Conservation (phyloP, 2,113 vertebrate genomes). For the Heterocephalus glaber region DNA sequence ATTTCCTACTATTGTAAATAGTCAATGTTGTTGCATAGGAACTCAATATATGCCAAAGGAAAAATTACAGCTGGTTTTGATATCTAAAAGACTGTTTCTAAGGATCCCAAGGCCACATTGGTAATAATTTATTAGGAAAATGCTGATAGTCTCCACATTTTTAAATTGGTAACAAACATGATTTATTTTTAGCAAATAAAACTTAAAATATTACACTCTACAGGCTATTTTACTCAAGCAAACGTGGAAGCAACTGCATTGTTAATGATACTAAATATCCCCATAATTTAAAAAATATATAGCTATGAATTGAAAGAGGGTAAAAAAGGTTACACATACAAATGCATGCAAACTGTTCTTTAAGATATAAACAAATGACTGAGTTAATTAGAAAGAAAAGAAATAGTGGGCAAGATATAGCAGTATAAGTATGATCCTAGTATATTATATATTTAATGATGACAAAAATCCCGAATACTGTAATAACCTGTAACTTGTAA, state of each 20-base stretch:
- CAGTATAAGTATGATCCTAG: not conserved
- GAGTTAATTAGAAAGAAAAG: not conserved
- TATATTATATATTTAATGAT: not conserved
- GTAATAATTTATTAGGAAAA: conserved; percentile 39
- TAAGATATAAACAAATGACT: not conserved
- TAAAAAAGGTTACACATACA: not conserved
- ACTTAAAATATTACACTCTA: not conserved
- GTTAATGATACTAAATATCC: not conserved
- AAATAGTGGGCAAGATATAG: not conserved
- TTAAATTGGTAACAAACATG: not conserved
- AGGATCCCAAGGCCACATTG: not conserved
- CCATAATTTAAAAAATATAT: not conserved
- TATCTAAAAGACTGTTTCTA: conserved; percentile 20
- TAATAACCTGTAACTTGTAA: not conserved
- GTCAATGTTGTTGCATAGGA: not conserved
- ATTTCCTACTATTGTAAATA: not conserved
- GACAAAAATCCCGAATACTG: not conserved
- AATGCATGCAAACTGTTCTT: not conserved
- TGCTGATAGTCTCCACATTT: not conserved
- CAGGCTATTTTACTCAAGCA: not conserved
- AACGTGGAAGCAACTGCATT: not conserved
- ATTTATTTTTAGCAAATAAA: conserved; percentile 57
- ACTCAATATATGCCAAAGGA: not conserved
- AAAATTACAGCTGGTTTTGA: not conserved
- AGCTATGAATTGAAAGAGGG: not conserved